Conservation (phyloP, 2,888 invertebrate species). For the Papilio elwesi region DNA sequence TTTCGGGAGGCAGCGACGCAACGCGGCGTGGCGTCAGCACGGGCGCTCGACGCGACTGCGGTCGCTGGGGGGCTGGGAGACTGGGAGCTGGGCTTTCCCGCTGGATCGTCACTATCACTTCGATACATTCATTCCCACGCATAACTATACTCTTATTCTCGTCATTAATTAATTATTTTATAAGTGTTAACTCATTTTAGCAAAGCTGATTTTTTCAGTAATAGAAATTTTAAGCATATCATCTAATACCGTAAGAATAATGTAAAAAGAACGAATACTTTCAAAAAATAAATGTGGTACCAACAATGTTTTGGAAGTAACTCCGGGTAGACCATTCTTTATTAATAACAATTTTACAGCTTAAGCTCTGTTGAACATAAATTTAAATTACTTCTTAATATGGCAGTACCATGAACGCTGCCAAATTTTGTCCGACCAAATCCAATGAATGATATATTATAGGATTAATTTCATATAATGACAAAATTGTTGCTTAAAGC, state of each 20-base stretch:
- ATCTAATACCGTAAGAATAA: too few species aligned
- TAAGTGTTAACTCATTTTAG: neutral
- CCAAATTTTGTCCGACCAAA: neutral
- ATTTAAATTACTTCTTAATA: neutral
- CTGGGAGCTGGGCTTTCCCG: slow-evolving; percentile 50
- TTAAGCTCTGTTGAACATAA: neutral
- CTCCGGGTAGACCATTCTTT: too few species aligned
- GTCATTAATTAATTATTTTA: slow-evolving; percentile 1
- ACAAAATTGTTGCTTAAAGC: too few species aligned
- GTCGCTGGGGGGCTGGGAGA: slow-evolving; percentile 44
- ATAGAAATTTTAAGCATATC: too few species aligned
- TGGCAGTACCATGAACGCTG: neutral
- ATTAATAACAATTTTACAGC: neutral
- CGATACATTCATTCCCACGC: slow-evolving; percentile 35
- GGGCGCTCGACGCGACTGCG: slow-evolving; percentile 73
- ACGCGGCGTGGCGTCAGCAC: slow-evolving; percentile 68
- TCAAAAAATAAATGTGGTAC: too few species aligned
- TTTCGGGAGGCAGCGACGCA: slow-evolving; percentile 59
- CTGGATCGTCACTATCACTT: slow-evolving; percentile 51
- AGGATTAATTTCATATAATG: neutral
- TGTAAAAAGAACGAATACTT: too few species aligned
- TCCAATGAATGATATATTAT: neutral
- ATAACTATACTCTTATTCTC: neutral
- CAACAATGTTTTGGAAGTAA: too few species aligned
- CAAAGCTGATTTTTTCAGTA: neutral